A percentile compares a stretch with the other conserved stretches of the same genome.
Evolutionary conservation across 1,140 invertebrate genomes (phyloP).

Genomic region (Lanistes nyassanus): DNA sequence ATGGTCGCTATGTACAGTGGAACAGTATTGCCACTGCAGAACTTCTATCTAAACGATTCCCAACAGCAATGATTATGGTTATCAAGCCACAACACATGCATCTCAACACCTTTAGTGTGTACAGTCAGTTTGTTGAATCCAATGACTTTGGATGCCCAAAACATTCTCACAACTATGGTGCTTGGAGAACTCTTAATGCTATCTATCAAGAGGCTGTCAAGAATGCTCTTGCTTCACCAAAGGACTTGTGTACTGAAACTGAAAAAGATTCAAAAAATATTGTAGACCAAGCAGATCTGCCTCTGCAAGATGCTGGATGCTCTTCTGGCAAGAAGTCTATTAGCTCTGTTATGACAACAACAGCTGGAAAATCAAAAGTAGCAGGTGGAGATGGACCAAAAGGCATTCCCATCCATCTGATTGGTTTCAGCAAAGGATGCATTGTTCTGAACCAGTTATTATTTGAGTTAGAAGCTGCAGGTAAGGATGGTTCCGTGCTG

Average conservation of each 20-base stretch:
- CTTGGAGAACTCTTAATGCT: conserved; percentile 69
- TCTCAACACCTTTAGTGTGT: conserved; percentile 85
- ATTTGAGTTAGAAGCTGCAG: conserved; percentile 77
- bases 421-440: conserved; percentile 93
- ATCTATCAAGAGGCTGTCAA: conserved; percentile 56
- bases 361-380: not conserved
- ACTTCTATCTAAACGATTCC: conserved; percentile 77
- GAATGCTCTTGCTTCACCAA: not conserved
- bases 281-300: not conserved
- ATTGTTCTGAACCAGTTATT: conserved; percentile 90
- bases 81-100: conserved; percentile 82
- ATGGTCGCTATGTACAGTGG: conserved; percentile 79
- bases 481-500: conserved; percentile 41
- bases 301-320: not conserved
- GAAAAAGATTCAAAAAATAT: too few relatives aligned
- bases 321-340: not conserved
- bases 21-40: conserved; percentile 80
- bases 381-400: not conserved
- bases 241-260: too few relatives aligned
- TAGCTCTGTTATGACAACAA: too few relatives aligned
- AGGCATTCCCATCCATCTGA: conserved; percentile 34
- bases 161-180: conserved; percentile 64
- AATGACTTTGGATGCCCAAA: conserved; percentile 76
- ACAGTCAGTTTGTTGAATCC: conserved; percentile 85
- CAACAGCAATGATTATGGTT: conserved; percentile 77